Conservation (phyloP, 2,797 vertebrate genomes). For the Myotis findleyi region DNA sequence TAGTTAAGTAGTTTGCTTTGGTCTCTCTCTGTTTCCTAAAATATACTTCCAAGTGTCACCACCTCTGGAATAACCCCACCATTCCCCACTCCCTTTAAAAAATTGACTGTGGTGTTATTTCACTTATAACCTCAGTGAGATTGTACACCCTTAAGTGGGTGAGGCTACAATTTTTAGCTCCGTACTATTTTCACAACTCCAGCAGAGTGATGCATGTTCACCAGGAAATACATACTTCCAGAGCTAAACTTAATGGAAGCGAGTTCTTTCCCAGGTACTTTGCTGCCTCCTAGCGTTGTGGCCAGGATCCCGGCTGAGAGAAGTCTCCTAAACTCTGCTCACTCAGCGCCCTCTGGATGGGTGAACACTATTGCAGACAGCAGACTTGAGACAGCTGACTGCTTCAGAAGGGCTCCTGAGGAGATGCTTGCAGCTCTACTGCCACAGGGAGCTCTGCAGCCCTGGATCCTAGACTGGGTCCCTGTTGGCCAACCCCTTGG, state of each 20-base stretch:
- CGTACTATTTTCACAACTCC: neutral
- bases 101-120: neutral
- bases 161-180: neutral
- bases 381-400: neutral
- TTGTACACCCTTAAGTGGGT: neutral
- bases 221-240: conserved; percentile 9
- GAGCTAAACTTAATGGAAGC: neutral
- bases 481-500: rapidly evolving
- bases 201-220: neutral
- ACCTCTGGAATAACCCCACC: neutral
- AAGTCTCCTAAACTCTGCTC: neutral
- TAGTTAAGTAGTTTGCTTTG: neutral
- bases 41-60: neutral
- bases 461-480: neutral
- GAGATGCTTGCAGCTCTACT: neutral
- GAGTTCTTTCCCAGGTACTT: conserved; percentile 67
- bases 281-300: conserved; percentile 76
- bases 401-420: neutral
- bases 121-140: neutral
- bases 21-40: neutral
- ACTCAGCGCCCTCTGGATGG: rapidly evolving
- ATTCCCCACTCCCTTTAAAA: neutral
- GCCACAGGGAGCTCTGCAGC: neutral
- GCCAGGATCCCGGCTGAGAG: neutral
- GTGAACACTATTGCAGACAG: neutral